Base-by-base conservation (phyloP, 2,113 vertebrate genomes). In the Scatophagus argus region DNA sequence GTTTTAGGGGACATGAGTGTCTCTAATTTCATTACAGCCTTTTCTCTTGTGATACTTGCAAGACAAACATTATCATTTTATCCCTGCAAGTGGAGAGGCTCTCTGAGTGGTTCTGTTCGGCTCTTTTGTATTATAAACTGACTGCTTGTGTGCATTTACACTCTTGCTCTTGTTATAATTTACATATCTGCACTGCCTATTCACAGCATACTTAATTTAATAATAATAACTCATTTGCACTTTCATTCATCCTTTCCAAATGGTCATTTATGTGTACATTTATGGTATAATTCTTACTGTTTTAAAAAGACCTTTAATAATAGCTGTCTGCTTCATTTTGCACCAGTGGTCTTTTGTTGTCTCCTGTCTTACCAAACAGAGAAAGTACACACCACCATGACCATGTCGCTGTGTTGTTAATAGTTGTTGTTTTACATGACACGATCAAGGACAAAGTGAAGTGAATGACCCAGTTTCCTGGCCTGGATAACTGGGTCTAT, bases 1-100 rank as follows among this genome's bases (percentile, higher is more conserved):
- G n/a, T n/a, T n/a, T n/a, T n/a, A n/a, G n/a, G n/a, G n/a, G n/a
- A n/a, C n/a, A 41, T 44, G 31, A 38, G 56, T 64, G 32, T 17
- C n/a, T 67, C 27, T 17, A 47, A 43, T 61, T 34, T 67, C 70
- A 68, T 64, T 36, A 68, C 39, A 36, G 19, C 43, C 34, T 84
- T 82, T 73, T 66, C 12, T 77, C 34, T 12, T 73, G 38, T 58
- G 29, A 49, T 21, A 58, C 12, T n/a, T 8, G 5, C 6, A 32
- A 59, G 16, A 75, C 17, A 62, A 72, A 77, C 16, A 23, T 72
- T 39, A 27, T 36, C n/a, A 34, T 23, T 76, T 56, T 38, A 41
- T 36, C 32, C 21, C 5, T 6, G 41, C 4, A 6, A 13, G 12
- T 34, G 8, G 1, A 43, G 27, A 25, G 16, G 14, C 17, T 74